A percentile compares a stretch with the other conserved stretches of the same genome.
phyloP scores from a whole-genome alignment of 1,140 invertebrate genomes.

The Nymphalis io region DNA sequence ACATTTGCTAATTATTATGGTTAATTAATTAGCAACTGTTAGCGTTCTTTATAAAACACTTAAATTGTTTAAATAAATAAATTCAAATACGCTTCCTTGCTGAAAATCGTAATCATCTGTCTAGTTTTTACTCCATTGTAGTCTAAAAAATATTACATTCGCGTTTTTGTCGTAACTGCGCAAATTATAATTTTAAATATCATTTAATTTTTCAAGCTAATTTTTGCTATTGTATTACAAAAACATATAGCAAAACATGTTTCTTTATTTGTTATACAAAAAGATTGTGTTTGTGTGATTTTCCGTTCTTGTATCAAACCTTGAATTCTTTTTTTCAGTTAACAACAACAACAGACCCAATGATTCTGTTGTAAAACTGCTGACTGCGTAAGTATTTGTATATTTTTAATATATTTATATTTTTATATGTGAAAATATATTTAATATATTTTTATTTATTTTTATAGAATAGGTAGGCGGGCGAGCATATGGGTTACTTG shows the following conservation, averaged over 20 bases:
- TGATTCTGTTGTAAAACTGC: slow-evolving; percentile 7
- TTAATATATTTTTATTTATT: too few relatives aligned
- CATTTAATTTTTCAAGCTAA: too few relatives aligned
- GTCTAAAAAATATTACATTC: background rate
- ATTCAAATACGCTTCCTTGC: background rate
- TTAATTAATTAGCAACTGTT: too few relatives aligned
- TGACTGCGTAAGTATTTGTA: slow-evolving; percentile 14
- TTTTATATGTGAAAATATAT: too few relatives aligned
- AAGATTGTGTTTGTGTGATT: background rate
- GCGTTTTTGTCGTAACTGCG: slow-evolving; percentile 1
- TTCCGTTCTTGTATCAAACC: background rate
- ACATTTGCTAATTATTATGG: slow-evolving; percentile 14
- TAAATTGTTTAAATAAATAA: background rate
- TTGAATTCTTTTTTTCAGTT: slow-evolving; percentile 27
- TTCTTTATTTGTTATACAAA: background rate
- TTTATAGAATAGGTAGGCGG: too few relatives aligned
- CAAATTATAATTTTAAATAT: background rate
- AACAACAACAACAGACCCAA: background rate
- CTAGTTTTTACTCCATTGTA: background rate
- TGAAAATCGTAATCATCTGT: background rate
- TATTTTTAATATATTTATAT: background rate
- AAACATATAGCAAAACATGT: background rate
- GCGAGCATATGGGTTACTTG: too few relatives aligned
- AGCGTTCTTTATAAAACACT: too few relatives aligned
- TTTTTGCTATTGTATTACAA: background rate